These are phyloP conservation scores for Helicolenus hilgendorfi DNA, from an alignment of 2,797 vertebrate genomes.

Conservation along the genomic window DNA sequence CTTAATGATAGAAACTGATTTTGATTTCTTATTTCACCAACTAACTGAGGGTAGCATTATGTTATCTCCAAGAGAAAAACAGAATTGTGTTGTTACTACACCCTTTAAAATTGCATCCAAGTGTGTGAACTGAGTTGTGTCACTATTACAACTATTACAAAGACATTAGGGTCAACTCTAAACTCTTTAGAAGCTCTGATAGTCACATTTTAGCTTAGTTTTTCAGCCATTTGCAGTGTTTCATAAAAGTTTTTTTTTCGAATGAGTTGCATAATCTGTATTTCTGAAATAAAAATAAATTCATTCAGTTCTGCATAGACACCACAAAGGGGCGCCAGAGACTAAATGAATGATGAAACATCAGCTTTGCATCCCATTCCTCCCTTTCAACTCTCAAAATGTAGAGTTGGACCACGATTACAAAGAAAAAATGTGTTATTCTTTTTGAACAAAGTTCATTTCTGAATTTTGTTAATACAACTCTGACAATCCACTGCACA, in stretches of 20 bases:
- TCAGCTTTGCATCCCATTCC: background rate
- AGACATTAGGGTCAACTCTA: background rate
- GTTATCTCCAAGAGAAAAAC: background rate
- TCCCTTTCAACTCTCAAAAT: background rate
- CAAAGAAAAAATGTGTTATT: background rate
- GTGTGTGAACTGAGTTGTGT: background rate
- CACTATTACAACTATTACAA: background rate
- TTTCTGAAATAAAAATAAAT: background rate
- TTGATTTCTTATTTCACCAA: too few species aligned
- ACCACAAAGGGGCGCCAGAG: constrained; percentile 85
- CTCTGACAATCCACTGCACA: too few species aligned
- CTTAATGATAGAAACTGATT: too few species aligned
- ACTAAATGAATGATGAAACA: constrained; percentile 46
- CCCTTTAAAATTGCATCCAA: background rate
- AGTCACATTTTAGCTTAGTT: background rate
- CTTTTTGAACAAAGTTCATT: too few species aligned
- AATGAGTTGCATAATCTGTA: background rate
- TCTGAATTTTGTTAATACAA: too few species aligned
- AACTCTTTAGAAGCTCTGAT: background rate
- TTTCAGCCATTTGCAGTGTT: background rate
- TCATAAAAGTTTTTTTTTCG: background rate
- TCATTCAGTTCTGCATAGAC: background rate
- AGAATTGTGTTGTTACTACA: background rate
- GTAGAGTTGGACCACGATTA: background rate
- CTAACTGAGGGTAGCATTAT: too few species aligned